phyloP scores from a whole-genome alignment of 1,140 invertebrate genomes.

The Hypsibius dujardini region DNA sequence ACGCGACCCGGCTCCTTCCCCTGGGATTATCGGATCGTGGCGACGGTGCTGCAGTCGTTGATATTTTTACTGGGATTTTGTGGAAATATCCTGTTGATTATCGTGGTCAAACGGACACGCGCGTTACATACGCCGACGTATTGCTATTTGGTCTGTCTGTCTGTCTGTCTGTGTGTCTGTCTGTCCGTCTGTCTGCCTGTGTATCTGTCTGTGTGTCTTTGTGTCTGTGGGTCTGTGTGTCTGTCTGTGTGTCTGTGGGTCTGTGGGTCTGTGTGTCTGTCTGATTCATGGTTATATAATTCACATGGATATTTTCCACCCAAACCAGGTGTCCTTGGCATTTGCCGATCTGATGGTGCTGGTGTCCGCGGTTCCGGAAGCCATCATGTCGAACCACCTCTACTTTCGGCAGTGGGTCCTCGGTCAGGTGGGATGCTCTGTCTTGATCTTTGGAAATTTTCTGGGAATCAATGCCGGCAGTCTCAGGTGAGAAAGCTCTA shows the following conservation, averaged over 20 bases:
- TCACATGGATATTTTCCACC: neutral
- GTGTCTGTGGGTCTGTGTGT: neutral
- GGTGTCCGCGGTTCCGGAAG: conserved; percentile 41
- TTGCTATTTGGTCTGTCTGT: conserved; percentile 40
- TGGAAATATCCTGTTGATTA: conserved; percentile 41
- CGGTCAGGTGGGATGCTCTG: conserved; percentile 41
- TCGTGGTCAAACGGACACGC: conserved; percentile 35
- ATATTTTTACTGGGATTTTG: conserved; percentile 29
- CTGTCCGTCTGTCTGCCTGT: neutral
- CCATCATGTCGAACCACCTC: conserved; percentile 42
- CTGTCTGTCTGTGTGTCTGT: neutral
- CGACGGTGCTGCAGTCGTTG: neutral
- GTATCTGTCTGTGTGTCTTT: neutral
- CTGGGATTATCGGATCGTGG: neutral
- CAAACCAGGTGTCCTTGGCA: conserved; percentile 34
- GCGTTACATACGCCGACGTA: conserved; percentile 45
- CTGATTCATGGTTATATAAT: neutral
- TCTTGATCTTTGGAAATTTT: conserved; percentile 40
- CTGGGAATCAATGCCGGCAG: conserved; percentile 3
- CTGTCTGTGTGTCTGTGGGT: neutral
- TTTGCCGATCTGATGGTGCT: conserved; percentile 43
- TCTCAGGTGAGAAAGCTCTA: neutral
- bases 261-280: neutral
- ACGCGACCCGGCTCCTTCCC: neutral
- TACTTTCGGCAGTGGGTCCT: conserved; percentile 42